Evolutionary conservation across 2,113 vertebrate genomes (phyloP).

Genomic region (Amphiprion percula): DNA sequence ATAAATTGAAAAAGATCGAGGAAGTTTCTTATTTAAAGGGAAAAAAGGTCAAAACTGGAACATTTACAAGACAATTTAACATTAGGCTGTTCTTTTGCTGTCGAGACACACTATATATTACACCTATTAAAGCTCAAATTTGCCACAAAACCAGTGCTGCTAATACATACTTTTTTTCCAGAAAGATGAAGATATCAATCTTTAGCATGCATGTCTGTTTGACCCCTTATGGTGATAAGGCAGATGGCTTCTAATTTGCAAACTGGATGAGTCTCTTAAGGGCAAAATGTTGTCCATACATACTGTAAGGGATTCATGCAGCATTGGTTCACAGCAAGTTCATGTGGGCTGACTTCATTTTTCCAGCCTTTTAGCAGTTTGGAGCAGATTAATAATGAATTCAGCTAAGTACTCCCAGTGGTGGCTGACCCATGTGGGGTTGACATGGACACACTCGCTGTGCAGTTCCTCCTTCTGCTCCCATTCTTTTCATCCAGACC

Average conservation of each 20-base stretch:
- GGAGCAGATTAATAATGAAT: not conserved
- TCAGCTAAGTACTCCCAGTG: not conserved
- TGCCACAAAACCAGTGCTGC: no score
- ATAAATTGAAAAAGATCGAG: not conserved
- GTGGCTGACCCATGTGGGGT: not conserved
- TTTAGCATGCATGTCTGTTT: no score
- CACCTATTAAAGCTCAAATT: no score
- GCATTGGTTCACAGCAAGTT: not conserved
- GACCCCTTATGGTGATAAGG: no score
- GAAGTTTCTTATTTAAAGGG: not conserved
- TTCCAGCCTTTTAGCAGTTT: constrained; percentile 3
- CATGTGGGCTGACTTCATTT: constrained; percentile 8
- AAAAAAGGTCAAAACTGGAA: not conserved
- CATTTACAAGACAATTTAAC: not conserved
- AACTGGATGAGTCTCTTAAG: not conserved
- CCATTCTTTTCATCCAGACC: not conserved
- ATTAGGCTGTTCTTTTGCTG: no score
- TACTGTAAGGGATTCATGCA: not conserved
- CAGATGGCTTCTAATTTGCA: not conserved
- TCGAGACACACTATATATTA: no score
- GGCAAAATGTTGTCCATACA: not conserved
- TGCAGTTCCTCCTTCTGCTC: not conserved
- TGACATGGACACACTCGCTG: not conserved
- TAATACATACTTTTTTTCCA: no score
- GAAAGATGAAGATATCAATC: no score